These are phyloP conservation scores for Cistogaster globosa DNA, from an alignment of 2,888 invertebrate species.

Conservation along the genomic window DNA sequence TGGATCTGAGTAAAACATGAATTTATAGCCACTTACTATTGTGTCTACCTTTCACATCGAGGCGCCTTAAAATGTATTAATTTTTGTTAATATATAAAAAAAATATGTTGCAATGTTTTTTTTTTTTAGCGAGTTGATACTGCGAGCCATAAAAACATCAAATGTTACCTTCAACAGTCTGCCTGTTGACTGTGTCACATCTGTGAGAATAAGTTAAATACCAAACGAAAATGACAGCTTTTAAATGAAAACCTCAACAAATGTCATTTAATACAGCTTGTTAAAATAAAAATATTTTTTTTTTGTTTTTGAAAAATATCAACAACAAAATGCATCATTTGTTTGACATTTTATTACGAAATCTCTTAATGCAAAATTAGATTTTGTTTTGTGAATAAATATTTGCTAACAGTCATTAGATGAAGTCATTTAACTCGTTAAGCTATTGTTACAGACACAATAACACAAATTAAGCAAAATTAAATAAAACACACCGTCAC, in stretches of 20 bases:
- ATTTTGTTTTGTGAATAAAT: conserved; percentile 12
- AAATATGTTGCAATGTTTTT: too few relatives aligned
- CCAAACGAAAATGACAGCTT: conserved; percentile 34
- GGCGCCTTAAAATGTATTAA: too few relatives aligned
- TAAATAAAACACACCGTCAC: background rate
- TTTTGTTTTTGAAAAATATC: background rate
- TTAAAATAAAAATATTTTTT: conserved; percentile 26
- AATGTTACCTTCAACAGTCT: conserved; percentile 33
- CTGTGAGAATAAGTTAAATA: conserved; percentile 22
- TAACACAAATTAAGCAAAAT: conserved; percentile 19
- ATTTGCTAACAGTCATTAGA: conserved; percentile 51
- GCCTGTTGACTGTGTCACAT: conserved; percentile 8
- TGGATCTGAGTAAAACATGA: too few relatives aligned
- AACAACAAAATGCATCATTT: conserved; percentile 19
- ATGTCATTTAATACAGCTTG: conserved; percentile 40
- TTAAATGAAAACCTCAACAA: conserved; percentile 36
- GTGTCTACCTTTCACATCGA: too few relatives aligned
- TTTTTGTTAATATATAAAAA: too few relatives aligned
- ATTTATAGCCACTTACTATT: too few relatives aligned
- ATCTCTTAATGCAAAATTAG: conserved; percentile 49
- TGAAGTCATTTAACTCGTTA: conserved; percentile 50
- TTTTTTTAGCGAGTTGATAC: too few relatives aligned
- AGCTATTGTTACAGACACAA: conserved; percentile 1
- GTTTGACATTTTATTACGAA: conserved; percentile 59
- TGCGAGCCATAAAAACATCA: background rate